Conservation (phyloP, 2,113 vertebrate species). For the Naja naja region DNA sequence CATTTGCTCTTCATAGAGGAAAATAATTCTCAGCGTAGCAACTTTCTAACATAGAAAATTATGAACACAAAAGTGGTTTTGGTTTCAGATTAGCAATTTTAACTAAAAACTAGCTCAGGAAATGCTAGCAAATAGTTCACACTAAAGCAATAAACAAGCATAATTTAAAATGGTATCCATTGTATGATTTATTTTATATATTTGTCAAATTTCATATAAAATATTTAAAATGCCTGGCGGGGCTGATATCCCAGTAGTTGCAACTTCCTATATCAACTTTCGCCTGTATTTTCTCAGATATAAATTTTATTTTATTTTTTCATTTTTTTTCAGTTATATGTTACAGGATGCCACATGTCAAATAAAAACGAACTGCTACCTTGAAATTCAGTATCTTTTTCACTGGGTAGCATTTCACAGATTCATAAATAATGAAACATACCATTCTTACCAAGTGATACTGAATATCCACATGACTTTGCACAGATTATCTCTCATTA, state of each 20-base stretch:
- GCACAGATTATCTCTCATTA: neutral
- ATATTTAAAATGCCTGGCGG: slow-evolving; percentile 4
- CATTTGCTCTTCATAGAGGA: no score
- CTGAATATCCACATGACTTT: neutral
- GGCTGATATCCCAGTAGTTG: neutral
- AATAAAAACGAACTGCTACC: neutral
- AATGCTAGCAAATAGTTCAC: neutral
- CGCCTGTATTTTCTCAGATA: neutral
- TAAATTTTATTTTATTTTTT: neutral
- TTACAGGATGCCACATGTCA: neutral
- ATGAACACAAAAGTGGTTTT: neutral
- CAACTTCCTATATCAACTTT: slow-evolving; percentile 8
- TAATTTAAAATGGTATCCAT: neutral
- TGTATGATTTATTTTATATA: neutral
- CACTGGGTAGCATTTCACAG: neutral
- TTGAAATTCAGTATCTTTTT: neutral
- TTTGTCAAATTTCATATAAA: neutral
- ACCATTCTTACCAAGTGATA: neutral
- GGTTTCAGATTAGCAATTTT: neutral
- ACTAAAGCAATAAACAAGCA: neutral
- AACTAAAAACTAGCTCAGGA: neutral
- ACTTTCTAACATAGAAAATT: neutral
- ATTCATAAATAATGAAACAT: neutral
- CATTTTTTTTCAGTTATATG: neutral
- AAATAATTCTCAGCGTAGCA: neutral